Conservation (phyloP, 2,797 vertebrate genomes). For the Iguana delicatissima region DNA sequence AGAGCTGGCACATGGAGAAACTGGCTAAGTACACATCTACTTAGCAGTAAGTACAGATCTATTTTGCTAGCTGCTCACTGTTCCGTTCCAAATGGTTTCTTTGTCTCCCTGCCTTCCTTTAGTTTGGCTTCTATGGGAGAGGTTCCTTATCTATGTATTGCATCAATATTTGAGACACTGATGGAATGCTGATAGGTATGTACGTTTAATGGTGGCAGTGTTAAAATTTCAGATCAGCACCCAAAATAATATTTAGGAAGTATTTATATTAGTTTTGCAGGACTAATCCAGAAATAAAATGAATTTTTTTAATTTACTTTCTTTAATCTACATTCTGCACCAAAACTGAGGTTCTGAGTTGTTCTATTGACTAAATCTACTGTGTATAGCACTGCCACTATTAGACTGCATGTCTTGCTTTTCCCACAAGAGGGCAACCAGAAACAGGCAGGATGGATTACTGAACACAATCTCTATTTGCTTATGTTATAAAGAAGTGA, state of each 20-base stretch:
- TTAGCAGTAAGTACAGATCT: neutral
- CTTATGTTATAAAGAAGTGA: neutral
- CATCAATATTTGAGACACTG: neutral
- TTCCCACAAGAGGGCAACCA: constrained; percentile 55
- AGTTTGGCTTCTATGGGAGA: neutral
- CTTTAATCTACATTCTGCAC: neutral
- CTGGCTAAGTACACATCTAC: neutral
- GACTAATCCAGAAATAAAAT: neutral
- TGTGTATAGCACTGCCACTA: neutral
- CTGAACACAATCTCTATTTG: neutral
- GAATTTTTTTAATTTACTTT: neutral
- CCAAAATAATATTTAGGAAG: neutral
- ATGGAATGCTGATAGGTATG: neutral
- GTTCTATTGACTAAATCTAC: constrained; percentile 10
- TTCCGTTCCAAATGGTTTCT: neutral
- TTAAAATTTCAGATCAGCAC: neutral
- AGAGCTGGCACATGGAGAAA: neutral
- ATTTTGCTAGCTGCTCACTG: neutral
- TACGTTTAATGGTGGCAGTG: neutral
- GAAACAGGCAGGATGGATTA: neutral
- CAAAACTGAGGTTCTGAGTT: neutral
- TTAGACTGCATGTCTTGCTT: constrained; percentile 22
- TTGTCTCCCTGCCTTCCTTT: neutral
- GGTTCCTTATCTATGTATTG: neutral
- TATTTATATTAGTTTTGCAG: neutral